Evolutionary conservation across 2,888 invertebrate species (phyloP), one percentile per base, ranked within the genome.

Genomic region (Aspidiotus rigidus): DNA sequence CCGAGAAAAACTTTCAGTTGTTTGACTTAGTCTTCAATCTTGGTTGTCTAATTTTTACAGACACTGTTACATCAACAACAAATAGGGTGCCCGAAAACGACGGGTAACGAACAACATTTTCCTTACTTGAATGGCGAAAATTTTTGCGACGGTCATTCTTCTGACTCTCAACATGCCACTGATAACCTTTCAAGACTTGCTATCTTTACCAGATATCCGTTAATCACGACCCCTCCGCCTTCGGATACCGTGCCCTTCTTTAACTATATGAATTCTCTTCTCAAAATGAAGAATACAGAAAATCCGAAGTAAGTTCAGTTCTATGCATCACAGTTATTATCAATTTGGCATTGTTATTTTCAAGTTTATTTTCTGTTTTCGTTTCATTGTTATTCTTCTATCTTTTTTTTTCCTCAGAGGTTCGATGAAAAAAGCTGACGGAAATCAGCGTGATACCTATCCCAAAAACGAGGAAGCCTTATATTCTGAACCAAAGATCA

Each of bases 141-240:
- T 49, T 11, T 49, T n/a, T 49, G 49, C 49, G 49, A 49, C 49
- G 6, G 49, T 49, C 49, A 49, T n/a, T 49, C 49, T 2, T 67
- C 60, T n/a, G 59, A 40, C 39, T 39, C 67, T 40, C 59, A 42
- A 67, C 15, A 17, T 11, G 13, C 44, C 6, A 57, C 56, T 67
- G 49, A 59, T 17, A 28, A 13, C 28, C 60, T 59, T 53, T 59
- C 67, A 41, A 72, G 73, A 40, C 66, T 72, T 42, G 73, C 73
- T n/a, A 73, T 73, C 42, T 73, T 72, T 28, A 73, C 73, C 40
- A 55, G 73, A n/a, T 72, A 71, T 62, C 73, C 73, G 16, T 62
- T 69, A 9, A 62, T 54, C 44, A 39, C 28, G 28, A 28, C 28
- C 28, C 28, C 28, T 28, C 28, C 28, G 28, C 28, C 28, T 5